Evolutionary conservation across 2,888 invertebrate genomes (phyloP).

Genomic region (Ichneumoninae sp.): DNA sequence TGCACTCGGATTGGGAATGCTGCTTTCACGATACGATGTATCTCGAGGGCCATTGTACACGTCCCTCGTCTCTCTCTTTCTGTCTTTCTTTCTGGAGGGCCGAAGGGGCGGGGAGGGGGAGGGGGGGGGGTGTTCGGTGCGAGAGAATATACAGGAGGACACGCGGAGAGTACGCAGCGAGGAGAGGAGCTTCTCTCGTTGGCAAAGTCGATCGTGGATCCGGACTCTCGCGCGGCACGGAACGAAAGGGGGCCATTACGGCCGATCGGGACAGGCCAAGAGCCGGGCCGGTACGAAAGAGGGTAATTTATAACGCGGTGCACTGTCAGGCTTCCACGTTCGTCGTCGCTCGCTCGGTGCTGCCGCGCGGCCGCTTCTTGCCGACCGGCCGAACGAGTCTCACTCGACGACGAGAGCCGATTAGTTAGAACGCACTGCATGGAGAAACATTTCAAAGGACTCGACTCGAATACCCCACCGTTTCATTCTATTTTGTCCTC

Average conservation of each 20-base stretch:
- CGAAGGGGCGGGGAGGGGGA: background rate
- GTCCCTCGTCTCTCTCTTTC: slow-evolving; percentile 22
- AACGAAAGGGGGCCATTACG: slow-evolving; percentile 67
- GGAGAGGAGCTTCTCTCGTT: slow-evolving; percentile 57
- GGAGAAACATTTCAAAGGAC: slow-evolving; percentile 53
- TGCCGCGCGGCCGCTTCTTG: slow-evolving; percentile 58
- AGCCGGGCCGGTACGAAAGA: slow-evolving; percentile 58
- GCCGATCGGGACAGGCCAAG: slow-evolving; percentile 58
- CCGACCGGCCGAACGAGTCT: slow-evolving; percentile 65
- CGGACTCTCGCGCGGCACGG: slow-evolving; percentile 54
- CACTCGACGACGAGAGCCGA: slow-evolving; percentile 58
- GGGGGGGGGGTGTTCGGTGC: slow-evolving; percentile 2
- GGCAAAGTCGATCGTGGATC: slow-evolving; percentile 64
- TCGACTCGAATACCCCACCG: background rate
- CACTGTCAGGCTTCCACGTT: slow-evolving; percentile 64
- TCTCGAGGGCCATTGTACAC: slow-evolving; percentile 58
- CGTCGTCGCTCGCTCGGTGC: slow-evolving; percentile 47
- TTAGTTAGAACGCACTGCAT: slow-evolving; percentile 62
- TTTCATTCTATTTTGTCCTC: slow-evolving; percentile 12
- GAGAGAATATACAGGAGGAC: slow-evolving; percentile 19
- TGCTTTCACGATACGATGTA: slow-evolving; percentile 61
- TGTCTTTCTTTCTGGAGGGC: background rate
- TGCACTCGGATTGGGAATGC: slow-evolving; percentile 61
- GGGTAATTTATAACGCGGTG: slow-evolving; percentile 66
- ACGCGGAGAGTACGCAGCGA: slow-evolving; percentile 28